Percentiles rank a stretch among this genome's conserved stretches.
Conservation (phyloP, 2,888 invertebrate species). For the Campoplex nolae region DNA sequence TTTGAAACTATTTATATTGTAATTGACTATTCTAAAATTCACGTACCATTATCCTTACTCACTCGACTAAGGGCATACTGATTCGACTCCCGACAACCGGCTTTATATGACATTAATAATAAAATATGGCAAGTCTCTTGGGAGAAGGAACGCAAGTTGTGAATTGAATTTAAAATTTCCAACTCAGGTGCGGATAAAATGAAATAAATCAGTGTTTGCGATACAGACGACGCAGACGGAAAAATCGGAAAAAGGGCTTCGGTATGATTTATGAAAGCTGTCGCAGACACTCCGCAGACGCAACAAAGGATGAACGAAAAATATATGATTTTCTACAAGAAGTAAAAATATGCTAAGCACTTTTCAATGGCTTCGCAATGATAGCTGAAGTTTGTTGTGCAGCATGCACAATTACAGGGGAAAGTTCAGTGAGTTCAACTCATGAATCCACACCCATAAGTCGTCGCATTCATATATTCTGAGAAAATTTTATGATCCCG, state of each 20-base stretch:
- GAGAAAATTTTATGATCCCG: not conserved
- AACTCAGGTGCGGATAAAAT: not conserved
- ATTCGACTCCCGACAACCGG: not conserved
- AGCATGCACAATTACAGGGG: not conserved
- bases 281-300: conserved; percentile 31
- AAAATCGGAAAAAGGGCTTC: conserved; percentile 34
- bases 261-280: conserved; percentile 52
- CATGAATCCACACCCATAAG: not conserved
- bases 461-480: not conserved
- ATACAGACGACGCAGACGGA: conserved; percentile 5
- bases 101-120: conserved; percentile 2
- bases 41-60: not conserved
- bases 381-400: not conserved
- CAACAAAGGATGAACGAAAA: conserved; percentile 39
- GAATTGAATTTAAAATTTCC: conserved; percentile 6
- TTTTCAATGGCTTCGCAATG: not conserved
- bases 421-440: not conserved
- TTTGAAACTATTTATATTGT: not conserved
- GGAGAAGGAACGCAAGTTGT: not conserved
- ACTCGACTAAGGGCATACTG: not conserved
- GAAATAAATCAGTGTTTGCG: conserved; percentile 34
- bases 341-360: not conserved
- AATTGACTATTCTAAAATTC: not conserved
- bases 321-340: conserved; percentile 10
- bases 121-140: not conserved